phyloP scores from a whole-genome alignment of 1,140 invertebrate genomes.

The Drosophila melanogaster region Release_6_plus_ISO1_MT NT_033777.3:18543501-18544000 shows the following conservation, averaged over 20 bases:
- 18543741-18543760: slow-evolving; percentile 45
- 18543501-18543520: slow-evolving; percentile 43
- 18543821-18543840: slow-evolving; percentile 30
- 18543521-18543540: slow-evolving; percentile 7
- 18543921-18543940: slow-evolving; percentile 44
- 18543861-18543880: slow-evolving; percentile 43
- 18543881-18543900: slow-evolving; percentile 57
- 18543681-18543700: slow-evolving; percentile 72
- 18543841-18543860: slow-evolving; percentile 42
- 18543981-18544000: slow-evolving; percentile 16
- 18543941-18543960: slow-evolving; percentile 31
- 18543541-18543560: slow-evolving; percentile 34
- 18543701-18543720: slow-evolving; percentile 44
- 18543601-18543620: slow-evolving; percentile 67
- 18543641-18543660: slow-evolving; percentile 68
- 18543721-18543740: slow-evolving; percentile 46
- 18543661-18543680: slow-evolving; percentile 69
- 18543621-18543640: slow-evolving; percentile 16
- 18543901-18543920: slow-evolving; percentile 55
- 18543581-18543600: slow-evolving; percentile 76
- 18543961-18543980: slow-evolving; percentile 38
- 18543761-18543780: slow-evolving; percentile 37
- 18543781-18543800: slow-evolving; percentile 35
- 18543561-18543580: slow-evolving; percentile 74
- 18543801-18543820: slow-evolving; percentile 35